Percentiles rank a stretch among this genome's conserved stretches.
These are phyloP conservation scores for Hydrolagus affinis DNA, from an alignment of 2,113 vertebrate species.

Conservation along the genomic window DNA sequence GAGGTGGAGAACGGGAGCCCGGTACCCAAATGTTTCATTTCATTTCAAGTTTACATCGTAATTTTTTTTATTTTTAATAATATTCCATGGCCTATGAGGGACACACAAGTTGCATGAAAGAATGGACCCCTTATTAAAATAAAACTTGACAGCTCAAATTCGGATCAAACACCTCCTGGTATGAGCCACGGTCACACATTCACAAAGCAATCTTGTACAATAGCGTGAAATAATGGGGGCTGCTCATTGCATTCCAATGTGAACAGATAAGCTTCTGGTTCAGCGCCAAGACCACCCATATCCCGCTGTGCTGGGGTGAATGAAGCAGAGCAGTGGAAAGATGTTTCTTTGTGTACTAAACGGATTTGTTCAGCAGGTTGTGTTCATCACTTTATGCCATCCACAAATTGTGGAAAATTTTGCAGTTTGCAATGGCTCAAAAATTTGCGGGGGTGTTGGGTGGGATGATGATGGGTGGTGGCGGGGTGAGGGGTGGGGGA, in stretches of 20 bases:
- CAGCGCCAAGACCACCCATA: neutral
- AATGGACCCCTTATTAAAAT: constrained; percentile 12
- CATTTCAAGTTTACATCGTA: too few species aligned
- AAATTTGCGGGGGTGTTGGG: neutral
- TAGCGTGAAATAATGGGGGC: neutral
- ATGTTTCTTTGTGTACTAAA: neutral
- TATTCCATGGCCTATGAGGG: neutral
- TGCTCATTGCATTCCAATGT: constrained; percentile 4
- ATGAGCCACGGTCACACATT: neutral
- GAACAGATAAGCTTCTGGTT: neutral
- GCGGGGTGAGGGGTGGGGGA: too few species aligned
- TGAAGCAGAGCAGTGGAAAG: neutral
- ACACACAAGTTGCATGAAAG: neutral
- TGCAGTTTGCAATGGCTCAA: neutral
- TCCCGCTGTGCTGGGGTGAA: neutral
- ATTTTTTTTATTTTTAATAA: too few species aligned
- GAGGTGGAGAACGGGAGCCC: neutral
- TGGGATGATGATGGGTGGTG: too few species aligned
- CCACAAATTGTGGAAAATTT: neutral
- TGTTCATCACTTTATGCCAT: neutral
- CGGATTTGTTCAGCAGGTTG: neutral
- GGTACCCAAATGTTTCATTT: too few species aligned
- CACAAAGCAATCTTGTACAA: constrained; percentile 6
- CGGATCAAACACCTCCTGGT: neutral
- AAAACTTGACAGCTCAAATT: neutral